Conservation (phyloP, 2,888 invertebrate species). For the Apamea monoglypha region DNA sequence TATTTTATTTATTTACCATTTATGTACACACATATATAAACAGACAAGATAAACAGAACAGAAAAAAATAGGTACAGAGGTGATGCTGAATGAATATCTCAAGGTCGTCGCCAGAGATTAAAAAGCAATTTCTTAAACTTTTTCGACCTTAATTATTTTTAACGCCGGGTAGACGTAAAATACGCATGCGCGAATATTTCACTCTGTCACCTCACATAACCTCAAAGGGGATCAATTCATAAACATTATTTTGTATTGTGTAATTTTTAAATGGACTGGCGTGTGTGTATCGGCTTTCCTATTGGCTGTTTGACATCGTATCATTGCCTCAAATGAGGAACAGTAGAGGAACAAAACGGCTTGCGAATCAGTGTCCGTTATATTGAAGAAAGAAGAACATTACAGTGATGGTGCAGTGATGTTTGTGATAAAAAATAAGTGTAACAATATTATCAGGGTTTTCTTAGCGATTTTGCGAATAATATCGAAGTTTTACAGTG, state of each 20-base stretch:
- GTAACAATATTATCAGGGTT: slow-evolving; percentile 13
- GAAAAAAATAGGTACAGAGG: too few species aligned
- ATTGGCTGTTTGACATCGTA: slow-evolving; percentile 73
- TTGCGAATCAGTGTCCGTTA: slow-evolving; percentile 53
- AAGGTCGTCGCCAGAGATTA: slow-evolving; percentile 33
- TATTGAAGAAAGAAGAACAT: slow-evolving; percentile 28
- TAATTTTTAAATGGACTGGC: slow-evolving; percentile 56
- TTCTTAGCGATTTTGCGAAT: slow-evolving; percentile 33
- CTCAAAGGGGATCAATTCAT: slow-evolving; percentile 65
- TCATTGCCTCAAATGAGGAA: slow-evolving; percentile 71
- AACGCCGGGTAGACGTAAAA: slow-evolving; percentile 15
- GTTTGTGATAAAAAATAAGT: slow-evolving; percentile 34
- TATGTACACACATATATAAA: too few species aligned
- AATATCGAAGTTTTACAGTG: slow-evolving; percentile 35
- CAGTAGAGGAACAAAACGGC: slow-evolving; percentile 39
- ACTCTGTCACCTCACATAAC: slow-evolving; percentile 70
- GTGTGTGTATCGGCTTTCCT: slow-evolving; percentile 52
- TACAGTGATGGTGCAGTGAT: slow-evolving; percentile 36
- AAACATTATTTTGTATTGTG: slow-evolving; percentile 58
- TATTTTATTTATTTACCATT: too few species aligned
- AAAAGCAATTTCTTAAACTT: slow-evolving; percentile 30
- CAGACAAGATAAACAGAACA: too few species aligned
- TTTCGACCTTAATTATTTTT: slow-evolving; percentile 45
- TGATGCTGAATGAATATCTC: too few species aligned
- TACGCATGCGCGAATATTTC: slow-evolving; percentile 73